Evolutionary conservation across 2,113 vertebrate genomes (phyloP).

Genomic region (Podarcis raffonei): DNA sequence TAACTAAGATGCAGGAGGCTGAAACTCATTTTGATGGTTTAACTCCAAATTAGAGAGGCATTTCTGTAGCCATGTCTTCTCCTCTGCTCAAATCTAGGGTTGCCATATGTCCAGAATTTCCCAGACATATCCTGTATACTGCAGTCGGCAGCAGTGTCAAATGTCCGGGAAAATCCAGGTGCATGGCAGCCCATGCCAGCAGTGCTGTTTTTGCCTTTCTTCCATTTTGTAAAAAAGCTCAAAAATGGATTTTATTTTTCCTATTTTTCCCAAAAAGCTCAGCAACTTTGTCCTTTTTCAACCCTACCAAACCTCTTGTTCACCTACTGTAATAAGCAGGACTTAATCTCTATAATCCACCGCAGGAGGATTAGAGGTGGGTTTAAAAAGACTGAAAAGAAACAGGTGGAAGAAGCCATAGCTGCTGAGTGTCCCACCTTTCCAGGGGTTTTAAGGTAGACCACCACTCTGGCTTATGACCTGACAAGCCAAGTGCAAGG

Average conservation of each 20-base stretch:
- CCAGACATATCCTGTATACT: no score
- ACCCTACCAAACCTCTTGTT: no score
- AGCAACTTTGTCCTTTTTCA: no score
- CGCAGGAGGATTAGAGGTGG: not conserved
- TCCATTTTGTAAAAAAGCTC: no score
- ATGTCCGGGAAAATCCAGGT: no score
- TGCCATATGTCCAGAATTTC: no score
- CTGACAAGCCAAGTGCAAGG: not conserved
- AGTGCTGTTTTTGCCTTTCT: no score
- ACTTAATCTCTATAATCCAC: not conserved
- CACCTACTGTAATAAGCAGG: not conserved
- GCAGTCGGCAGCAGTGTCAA: no score
- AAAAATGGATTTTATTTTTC: no score
- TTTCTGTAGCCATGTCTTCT: not conserved
- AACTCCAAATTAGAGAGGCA: not conserved
- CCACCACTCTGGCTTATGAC: not conserved
- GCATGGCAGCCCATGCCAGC: no score
- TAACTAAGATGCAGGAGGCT: not conserved
- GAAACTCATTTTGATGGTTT: not conserved
- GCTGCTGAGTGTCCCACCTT: not conserved
- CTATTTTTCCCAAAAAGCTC: no score
- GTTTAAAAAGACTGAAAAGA: not conserved
- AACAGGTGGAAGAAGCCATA: not conserved
- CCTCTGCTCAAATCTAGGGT: no score
- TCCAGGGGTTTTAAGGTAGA: not conserved